Base-by-base conservation (phyloP, 2,888 invertebrate species). In the Hydroisotoma schaefferi region DNA sequence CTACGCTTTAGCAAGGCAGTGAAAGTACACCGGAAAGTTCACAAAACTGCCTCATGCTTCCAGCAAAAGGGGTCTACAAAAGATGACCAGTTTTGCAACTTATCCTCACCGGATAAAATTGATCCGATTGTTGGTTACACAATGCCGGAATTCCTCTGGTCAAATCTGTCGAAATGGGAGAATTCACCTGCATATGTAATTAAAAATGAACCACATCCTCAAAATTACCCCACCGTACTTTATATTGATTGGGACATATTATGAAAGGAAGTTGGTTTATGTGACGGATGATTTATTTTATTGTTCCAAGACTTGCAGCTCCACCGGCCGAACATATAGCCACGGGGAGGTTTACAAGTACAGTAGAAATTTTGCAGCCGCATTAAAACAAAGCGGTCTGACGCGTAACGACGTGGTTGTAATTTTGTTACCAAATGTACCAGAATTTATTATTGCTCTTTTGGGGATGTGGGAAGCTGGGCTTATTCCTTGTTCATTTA, bases 351-450 rank as follows among this genome's bases (percentile, higher is more conserved):
- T 70, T 15, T 62, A 57, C 40, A 40, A 58, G 40, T 23, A 28
- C 20, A 66, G 70, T 22, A 67, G 73, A 46, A 68, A 57, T 59
- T 72, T 76, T 55, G 69, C 40, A 10, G 59, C 67, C 12, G 55
- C 68, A 25, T 57, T 71, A 3, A 44, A 65, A 10, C 54, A 73
- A 57, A 59, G 59, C 26, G 68, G 68, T 15, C 47, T 68, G 1
- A 56, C 57, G 49, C 47, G 58, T n/a, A 62, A 65, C 8, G 69
- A 74, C 27, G 71, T 73, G 5, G 48, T 74, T 6, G 73, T 64
- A 10, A 59, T 74, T 40, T 61, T 71, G 15, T 49, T 70, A 6
- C 74, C 73, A 27, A 74, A 74, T 48, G 60, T 69, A 40, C 73
- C 73, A 10, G 73, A 74, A 40, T 74, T 67, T 59, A 55, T 68